phyloP scores from a whole-genome alignment of 2,797 vertebrate genomes.

The Sebastes ruberrimus region DNA sequence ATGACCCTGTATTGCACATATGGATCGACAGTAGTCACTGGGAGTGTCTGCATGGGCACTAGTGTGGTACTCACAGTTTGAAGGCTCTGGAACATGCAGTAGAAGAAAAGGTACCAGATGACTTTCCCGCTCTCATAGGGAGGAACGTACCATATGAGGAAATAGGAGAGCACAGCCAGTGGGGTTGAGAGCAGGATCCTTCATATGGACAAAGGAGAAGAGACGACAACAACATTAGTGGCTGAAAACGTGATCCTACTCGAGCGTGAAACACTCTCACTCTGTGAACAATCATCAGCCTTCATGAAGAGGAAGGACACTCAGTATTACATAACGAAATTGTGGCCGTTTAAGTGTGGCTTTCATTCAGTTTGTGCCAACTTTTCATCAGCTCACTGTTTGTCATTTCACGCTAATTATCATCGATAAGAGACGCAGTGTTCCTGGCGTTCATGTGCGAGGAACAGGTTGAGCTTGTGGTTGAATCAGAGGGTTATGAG shows the following conservation, averaged over 20 bases:
- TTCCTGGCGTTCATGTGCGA: not conserved
- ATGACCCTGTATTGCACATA: too few species aligned
- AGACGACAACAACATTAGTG: conserved; percentile 30
- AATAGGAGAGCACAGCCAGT: conserved; percentile 90
- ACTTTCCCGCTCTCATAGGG: conserved; percentile 86
- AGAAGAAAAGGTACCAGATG: conserved; percentile 96
- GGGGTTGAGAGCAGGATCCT: conserved; percentile 96
- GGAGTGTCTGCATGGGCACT: not conserved
- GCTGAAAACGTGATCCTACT: conserved; percentile 32
- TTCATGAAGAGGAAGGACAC: conserved; percentile 8
- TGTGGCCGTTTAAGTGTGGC: not conserved
- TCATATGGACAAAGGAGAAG: not conserved
- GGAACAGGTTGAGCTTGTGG: not conserved
- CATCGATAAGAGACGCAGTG: not conserved
- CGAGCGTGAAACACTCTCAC: not conserved
- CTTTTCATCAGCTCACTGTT: not conserved
- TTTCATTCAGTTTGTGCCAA: conserved; percentile 8
- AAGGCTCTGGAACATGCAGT: conserved; percentile 95
- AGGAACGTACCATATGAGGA: conserved; percentile 96
- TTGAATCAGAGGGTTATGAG: not conserved
- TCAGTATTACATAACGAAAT: conserved; percentile 31
- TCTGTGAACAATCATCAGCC: conserved; percentile 14
- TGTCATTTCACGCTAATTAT: not conserved
- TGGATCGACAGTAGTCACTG: not conserved
- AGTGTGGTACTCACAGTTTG: conserved; percentile 89